phyloP scores from a whole-genome alignment of 2,797 vertebrate species.

The Urocyon cinereoargenteus region DNA sequence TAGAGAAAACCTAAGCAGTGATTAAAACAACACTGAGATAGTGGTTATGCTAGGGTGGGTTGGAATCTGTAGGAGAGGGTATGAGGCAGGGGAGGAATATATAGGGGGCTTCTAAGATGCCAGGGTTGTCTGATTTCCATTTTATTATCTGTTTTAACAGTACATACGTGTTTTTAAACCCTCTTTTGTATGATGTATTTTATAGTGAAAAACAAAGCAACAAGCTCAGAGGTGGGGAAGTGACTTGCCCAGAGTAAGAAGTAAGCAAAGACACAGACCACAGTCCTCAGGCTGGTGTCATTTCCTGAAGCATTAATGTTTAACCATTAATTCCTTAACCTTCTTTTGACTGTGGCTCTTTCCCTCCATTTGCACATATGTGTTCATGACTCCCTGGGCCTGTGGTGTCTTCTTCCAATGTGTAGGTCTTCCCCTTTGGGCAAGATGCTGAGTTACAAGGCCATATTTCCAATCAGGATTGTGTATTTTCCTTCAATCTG shows the following conservation, averaged over 20 bases:
- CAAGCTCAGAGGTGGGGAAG: not conserved
- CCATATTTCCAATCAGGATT: slow-evolving; percentile 2
- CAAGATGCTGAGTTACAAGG: not conserved
- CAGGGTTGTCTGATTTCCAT: not conserved
- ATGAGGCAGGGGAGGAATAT: not conserved
- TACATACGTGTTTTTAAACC: not conserved
- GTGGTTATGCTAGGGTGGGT: not conserved
- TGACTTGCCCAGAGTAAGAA: not conserved
- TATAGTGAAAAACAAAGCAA: slow-evolving; percentile 17
- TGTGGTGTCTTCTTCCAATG: not conserved
- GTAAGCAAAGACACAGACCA: not conserved
- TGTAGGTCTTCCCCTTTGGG: not conserved
- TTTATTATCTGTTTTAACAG: not conserved
- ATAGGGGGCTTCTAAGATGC: not conserved
- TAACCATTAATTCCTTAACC: not conserved
- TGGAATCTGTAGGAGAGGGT: not conserved
- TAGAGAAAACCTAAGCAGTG: not conserved
- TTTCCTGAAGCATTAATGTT: not conserved
- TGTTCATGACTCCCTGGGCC: not conserved
- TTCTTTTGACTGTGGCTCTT: not conserved
- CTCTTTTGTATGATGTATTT: not conserved
- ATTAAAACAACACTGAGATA: not conserved
- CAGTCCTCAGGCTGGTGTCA: not conserved
- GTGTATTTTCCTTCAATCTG: slow-evolving; percentile 34
- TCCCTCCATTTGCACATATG: not conserved